A percentile compares a stretch with the other conserved stretches of the same genome.
Conservation (phyloP, 2,888 invertebrate genomes). For the Hirtodrosophila duncani region DNA sequence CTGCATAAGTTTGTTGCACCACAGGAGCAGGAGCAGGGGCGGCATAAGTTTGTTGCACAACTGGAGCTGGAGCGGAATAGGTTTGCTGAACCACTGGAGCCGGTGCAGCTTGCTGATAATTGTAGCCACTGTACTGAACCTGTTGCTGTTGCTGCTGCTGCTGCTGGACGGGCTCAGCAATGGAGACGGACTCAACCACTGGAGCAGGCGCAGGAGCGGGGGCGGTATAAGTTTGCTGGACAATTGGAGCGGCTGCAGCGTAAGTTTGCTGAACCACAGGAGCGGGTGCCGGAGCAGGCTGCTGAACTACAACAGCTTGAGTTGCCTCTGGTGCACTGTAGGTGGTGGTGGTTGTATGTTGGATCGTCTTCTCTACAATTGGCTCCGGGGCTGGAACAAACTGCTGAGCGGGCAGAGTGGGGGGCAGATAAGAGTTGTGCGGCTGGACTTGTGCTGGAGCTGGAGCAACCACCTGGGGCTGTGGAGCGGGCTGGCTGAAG, state of each 20-base stretch:
- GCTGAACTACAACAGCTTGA: constrained; percentile 1
- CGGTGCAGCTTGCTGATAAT: constrained; percentile 23
- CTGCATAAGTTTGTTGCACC: constrained; percentile 7
- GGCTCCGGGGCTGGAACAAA: constrained; percentile 31
- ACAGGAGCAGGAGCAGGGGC: constrained; percentile 18
- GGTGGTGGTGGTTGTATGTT: too few species aligned
- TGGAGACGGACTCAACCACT: not conserved
- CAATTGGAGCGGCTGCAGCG: constrained; percentile 27
- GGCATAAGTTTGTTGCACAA: constrained; percentile 5
- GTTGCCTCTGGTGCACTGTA: constrained; percentile 9
- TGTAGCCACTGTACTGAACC: constrained; percentile 8
- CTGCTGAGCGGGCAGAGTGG: constrained; percentile 31
- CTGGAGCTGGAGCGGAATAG: constrained; percentile 17
- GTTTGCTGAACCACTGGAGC: constrained; percentile 16
- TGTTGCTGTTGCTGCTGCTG: too few species aligned
- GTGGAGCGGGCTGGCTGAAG: not conserved
- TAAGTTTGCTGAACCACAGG: constrained; percentile 27
- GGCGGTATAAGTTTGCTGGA: constrained; percentile 17
- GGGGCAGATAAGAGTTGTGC: constrained; percentile 24
- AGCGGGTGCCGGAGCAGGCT: constrained; percentile 12
- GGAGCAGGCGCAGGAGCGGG: constrained; percentile 12
- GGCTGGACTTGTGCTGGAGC: constrained; percentile 1
- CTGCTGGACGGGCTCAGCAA: constrained; percentile 2
- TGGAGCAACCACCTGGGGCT: not conserved
- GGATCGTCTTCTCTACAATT: constrained; percentile 20